Base-by-base conservation (phyloP, 1,140 invertebrate genomes). In the Babylonia areolata region DNA sequence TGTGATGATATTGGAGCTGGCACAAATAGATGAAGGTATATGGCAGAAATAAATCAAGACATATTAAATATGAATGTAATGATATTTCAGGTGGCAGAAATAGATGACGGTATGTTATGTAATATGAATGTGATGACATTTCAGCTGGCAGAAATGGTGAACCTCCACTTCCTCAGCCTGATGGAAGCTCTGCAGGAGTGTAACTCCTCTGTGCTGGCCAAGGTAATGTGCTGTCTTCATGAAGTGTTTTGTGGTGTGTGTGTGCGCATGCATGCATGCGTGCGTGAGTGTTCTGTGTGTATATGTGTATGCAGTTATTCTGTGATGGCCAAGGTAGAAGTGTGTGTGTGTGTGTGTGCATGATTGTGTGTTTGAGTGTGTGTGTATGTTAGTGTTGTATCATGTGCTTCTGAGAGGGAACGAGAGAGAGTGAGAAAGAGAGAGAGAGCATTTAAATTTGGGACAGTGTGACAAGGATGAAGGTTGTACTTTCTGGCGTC, bases 121-220 rank as follows among this genome's bases (percentile, higher is more conserved):
- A 9, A 0, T 93, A 92, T 93, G 39, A 88, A 15, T 84, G 20
- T 64, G 85, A n/a, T 78, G 89, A 9, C 33, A 33, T 92, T 93
- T 83, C 89, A 99, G 97, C 94, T 99, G 79, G 97, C 98, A 3
- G 99, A 99, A 95, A 99, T 99, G 95, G 98, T 99, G 6, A 99
- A 99, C 94, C 95, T 99, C 0, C 99, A 99, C 93, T 99, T 99
- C 94, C 94, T 99, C 79, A 98, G 97, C 92, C 95, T 99, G 75
- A 96, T 99, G 93, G 99, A 99, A 95, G 97, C 98, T 0, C 95
- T 99, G 11, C 95, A 99, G 89, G 99, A 99, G 94, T 98, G 98
- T 90, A 98, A 98, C 93, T 99, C 98, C 1, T 97, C 98, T 35
- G 96, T 99, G 33, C 95, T 99, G 9, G 94, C 94, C 46, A 95